Evolutionary conservation across 2,113 vertebrate genomes (phyloP), one percentile per base, ranked within the genome.

Genomic region (Typhlomys cinereus): DNA sequence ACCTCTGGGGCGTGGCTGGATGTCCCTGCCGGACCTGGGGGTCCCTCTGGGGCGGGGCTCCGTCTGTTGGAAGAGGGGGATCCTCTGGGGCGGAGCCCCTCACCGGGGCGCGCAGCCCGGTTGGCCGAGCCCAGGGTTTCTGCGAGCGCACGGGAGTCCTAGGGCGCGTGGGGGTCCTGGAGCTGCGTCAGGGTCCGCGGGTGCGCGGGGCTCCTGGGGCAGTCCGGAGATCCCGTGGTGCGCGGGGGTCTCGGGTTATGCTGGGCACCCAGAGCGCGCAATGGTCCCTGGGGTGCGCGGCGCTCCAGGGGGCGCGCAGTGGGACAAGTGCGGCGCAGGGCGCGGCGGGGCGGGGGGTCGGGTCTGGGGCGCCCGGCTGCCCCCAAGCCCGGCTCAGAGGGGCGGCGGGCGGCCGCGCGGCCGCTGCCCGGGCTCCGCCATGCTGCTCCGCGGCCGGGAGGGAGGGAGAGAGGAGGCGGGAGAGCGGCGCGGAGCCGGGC

Each of bases 401-500:
- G 96, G 96, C 87, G 95, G 96, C 93, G 95, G 95, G 92, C 93
- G 94, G 96, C 95, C 96, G 96, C 95, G 95, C 96, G 96, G 95
- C 95, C 95, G 96, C 94, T 92, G 96, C 96, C 93, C 91, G 92
- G 96, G 95, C 89, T 95, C 95, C 95, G 96, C 96, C 95, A 95
- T 96, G 96, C 96, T 96, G 95, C 91, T 94, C 95, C 54, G 85
- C 93, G 85, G 95, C 93, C 95, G 92, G 95, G 92, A 94, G 89
- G 95, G 94, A 95, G 79, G 90, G 90, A 94, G 95, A 85, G 94
- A 89, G 81, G 88, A 95, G 96, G 93, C 94, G 91, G 93, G 93
- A 95, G 90, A 83, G 95, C 92, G 70, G 92, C 94, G 96, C 85
- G 96, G 94, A 94, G 94, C 91, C 93, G 95, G 96, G 79, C 94